Conservation (phyloP, 92 coral and sea anemone genomes). For the Pocillopora meandrina region DNA sequence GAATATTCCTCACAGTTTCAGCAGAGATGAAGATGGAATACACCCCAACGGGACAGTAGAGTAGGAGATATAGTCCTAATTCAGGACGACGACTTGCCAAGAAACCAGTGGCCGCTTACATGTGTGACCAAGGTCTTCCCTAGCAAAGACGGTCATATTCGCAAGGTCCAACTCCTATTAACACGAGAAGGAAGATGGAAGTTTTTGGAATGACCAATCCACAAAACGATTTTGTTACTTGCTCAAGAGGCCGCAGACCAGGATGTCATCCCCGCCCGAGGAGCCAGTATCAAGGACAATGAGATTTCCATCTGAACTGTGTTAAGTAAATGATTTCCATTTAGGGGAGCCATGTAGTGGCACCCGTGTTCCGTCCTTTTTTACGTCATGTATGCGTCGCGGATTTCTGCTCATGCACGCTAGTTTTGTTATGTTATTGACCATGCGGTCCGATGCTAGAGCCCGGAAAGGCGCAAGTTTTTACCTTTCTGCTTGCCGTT, state of each 20-base stretch:
- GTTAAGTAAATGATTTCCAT: no score
- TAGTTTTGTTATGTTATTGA: no score
- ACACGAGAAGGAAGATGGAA: background rate
- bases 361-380: no score
- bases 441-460: no score
- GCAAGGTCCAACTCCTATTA: background rate
- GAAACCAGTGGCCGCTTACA: constrained; percentile 43
- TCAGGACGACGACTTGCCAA: constrained; percentile 20
- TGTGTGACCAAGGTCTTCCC: constrained; percentile 32
- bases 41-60: constrained; percentile 26
- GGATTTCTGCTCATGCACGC: no score
- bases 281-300: background rate
- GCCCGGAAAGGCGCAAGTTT: no score
- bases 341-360: no score
- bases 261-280: background rate
- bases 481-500: no score
- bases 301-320: no score
- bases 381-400: no score
- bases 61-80: constrained; percentile 52
- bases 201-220: background rate
- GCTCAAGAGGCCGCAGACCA: no score
- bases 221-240: no score
- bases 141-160: constrained; percentile 37
- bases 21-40: constrained; percentile 41
- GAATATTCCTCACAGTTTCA: constrained; percentile 34